Evolutionary conservation across 1,140 invertebrate genomes (phyloP).

Genomic region (Leptonema lineaticorne): DNA sequence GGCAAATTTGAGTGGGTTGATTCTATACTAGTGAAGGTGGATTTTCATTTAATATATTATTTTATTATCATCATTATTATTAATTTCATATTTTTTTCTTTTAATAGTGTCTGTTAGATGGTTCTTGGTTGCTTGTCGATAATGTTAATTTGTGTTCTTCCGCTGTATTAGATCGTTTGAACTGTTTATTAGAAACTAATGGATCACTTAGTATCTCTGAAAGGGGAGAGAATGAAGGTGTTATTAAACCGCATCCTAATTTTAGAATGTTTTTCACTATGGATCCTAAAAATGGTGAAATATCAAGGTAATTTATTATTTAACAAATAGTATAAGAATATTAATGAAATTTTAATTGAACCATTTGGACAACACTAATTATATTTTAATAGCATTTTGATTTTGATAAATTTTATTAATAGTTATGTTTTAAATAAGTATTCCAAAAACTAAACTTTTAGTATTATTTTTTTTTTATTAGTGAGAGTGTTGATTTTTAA

Average conservation of each 20-base stretch:
- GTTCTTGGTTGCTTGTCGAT: constrained; percentile 91
- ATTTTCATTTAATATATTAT: constrained; percentile 35
- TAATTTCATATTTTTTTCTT: constrained; percentile 9
- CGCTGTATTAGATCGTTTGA: constrained; percentile 94
- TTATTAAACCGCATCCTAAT: constrained; percentile 83
- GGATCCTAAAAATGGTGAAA: constrained; percentile 92
- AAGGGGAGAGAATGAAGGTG: constrained; percentile 73
- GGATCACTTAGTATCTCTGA: constrained; percentile 91
- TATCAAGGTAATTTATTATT: constrained; percentile 69
- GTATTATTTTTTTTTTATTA: no score
- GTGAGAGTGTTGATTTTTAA: no score
- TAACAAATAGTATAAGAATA: no score
- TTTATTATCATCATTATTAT: constrained; percentile 3
- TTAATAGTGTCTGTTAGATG: constrained; percentile 72
- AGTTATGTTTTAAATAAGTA: no score
- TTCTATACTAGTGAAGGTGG: constrained; percentile 82
- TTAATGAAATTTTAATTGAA: background rate
- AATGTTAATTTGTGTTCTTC: constrained; percentile 97
- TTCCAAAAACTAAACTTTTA: no score
- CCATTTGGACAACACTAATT: no score
- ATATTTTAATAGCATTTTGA: no score
- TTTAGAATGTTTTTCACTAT: constrained; percentile 95
- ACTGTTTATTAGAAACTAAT: constrained; percentile 90
- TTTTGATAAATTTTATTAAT: background rate
- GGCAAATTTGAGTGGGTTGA: constrained; percentile 98